phyloP scores from a whole-genome alignment of 2,113 vertebrate genomes.

The Orycteropus afer region DNA sequence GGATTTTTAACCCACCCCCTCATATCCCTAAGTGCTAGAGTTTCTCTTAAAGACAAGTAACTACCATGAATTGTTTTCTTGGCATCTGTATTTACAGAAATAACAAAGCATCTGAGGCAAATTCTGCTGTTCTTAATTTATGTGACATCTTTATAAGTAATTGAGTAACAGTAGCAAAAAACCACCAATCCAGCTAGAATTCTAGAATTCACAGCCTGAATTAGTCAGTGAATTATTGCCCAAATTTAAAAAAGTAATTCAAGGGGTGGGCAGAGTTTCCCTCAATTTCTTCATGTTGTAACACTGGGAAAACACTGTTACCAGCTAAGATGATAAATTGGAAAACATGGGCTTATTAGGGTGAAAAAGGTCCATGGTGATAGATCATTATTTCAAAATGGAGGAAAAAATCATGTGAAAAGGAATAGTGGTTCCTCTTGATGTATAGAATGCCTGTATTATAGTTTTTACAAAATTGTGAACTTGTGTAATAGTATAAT shows the following conservation, averaged over 20 bases:
- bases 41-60: neutral
- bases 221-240: neutral
- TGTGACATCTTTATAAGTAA: neutral
- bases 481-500: conserved; percentile 93
- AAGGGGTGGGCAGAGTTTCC: neutral
- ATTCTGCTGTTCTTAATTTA: neutral
- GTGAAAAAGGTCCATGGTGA: conserved; percentile 45
- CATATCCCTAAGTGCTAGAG: neutral
- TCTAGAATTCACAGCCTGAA: conserved; percentile 14
- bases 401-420: conserved; percentile 88
- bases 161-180: conserved; percentile 3
- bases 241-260: neutral
- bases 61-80: neutral
- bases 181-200: neutral
- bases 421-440: conserved; percentile 86
- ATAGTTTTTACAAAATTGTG: conserved; percentile 94
- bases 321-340: conserved; percentile 44
- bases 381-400: conserved; percentile 62
- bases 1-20: neutral
- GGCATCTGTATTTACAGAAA: conserved; percentile 60
- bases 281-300: conserved; percentile 27
- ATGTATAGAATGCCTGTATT: conserved; percentile 92
- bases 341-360: conserved; percentile 59
- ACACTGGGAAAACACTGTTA: conserved; percentile 13
- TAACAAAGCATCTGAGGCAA: neutral